These are phyloP conservation scores for Diploptera punctata DNA, from an alignment of 2,888 invertebrate species.

Conservation along the genomic window DNA sequence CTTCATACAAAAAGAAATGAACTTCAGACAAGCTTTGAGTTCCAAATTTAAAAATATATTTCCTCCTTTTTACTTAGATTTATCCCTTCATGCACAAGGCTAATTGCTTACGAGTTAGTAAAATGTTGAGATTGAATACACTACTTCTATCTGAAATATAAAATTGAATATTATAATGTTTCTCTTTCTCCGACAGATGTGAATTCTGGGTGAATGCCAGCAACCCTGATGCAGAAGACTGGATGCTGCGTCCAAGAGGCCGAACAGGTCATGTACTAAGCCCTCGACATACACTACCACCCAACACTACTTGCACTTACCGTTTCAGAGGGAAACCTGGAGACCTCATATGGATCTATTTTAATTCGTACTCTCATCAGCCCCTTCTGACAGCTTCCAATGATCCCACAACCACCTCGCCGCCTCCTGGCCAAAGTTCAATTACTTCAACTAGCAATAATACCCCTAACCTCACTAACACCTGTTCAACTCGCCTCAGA, in stretches of 20 bases:
- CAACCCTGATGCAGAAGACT: constrained; percentile 62
- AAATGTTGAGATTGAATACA: too few species aligned
- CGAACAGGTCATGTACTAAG: constrained; percentile 77
- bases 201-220: constrained; percentile 81
- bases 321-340: constrained; percentile 79
- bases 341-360: constrained; percentile 87
- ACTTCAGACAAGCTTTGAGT: too few species aligned
- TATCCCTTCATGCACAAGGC: too few species aligned
- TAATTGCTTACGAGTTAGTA: too few species aligned
- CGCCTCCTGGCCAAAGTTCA: constrained; percentile 19
- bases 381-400: constrained; percentile 64
- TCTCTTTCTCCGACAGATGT: constrained; percentile 58
- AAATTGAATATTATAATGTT: too few species aligned
- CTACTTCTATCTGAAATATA: too few species aligned
- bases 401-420: constrained; percentile 46
- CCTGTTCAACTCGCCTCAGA: constrained; percentile 73
- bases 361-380: constrained; percentile 83
- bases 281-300: constrained; percentile 83
- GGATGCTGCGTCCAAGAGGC: constrained; percentile 58
- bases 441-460: constrained; percentile 14
- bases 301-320: constrained; percentile 87
- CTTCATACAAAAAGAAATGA: too few species aligned
- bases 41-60: too few species aligned
- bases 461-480: constrained; percentile 47
- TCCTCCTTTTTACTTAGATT: too few species aligned